These are phyloP conservation scores for Pollachius pollachius DNA, from an alignment of 2,113 vertebrate species.

Conservation along the genomic window DNA sequence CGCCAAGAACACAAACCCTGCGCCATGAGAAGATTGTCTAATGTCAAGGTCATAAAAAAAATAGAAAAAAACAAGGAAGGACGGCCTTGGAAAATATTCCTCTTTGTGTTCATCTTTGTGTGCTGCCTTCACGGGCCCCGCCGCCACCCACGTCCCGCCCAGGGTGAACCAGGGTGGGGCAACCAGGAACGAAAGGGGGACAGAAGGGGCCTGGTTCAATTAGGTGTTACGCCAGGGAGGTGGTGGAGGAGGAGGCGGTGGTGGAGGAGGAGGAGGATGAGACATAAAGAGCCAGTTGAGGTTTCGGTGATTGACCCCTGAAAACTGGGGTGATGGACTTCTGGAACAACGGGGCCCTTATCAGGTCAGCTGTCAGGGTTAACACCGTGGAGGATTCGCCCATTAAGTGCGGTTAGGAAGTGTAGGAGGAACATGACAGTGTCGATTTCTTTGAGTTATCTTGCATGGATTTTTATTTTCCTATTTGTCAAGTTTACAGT, in stretches of 20 bases:
- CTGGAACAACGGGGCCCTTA: conserved; percentile 9
- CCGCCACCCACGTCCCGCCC: conserved; percentile 55
- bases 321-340: conserved; percentile 14
- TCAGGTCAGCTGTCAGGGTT: neutral
- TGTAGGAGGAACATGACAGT: no score
- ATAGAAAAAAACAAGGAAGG: conserved; percentile 23
- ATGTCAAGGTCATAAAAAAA: conserved; percentile 66
- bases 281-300: no score
- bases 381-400: no score
- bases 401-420: no score
- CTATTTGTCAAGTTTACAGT: no score
- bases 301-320: neutral
- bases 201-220: neutral
- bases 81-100: conserved; percentile 61
- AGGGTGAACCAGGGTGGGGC: conserved; percentile 40
- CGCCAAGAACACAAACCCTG: conserved; percentile 60
- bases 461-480: no score
- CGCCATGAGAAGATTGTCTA: conserved; percentile 63
- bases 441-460: no score
- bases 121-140: conserved; percentile 53
- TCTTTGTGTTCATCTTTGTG: conserved; percentile 36
- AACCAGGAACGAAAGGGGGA: conserved; percentile 24
- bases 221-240: neutral
- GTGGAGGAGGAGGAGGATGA: no score
- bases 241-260: neutral